Evolutionary conservation across 2,113 vertebrate species (phyloP).

Genomic region (Pseudorectes ferrugineus): DNA sequence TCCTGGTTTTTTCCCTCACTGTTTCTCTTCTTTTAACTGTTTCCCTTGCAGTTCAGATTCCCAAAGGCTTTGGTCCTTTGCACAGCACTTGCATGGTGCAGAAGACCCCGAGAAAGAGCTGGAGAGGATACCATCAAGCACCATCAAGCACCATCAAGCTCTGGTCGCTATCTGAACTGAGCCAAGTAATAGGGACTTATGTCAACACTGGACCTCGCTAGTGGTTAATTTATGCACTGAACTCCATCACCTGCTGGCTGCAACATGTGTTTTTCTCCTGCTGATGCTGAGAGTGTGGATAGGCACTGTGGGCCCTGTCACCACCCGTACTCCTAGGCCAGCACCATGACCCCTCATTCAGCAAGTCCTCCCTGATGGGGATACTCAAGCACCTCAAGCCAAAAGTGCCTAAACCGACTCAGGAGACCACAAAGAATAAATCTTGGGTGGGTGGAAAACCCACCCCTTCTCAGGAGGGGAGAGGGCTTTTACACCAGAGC

Average conservation of each 20-base stretch:
- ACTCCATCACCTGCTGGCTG: not conserved
- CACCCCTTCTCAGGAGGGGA: not conserved
- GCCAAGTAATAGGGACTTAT: accelerated
- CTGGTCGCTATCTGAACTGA: accelerated
- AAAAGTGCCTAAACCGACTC: not conserved
- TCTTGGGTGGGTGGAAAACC: not conserved
- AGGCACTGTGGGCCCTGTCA: not conserved
- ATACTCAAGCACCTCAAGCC: not conserved
- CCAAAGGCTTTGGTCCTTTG: not conserved
- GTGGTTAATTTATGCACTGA: not conserved
- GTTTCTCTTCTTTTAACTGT: not conserved
- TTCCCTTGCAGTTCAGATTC: not conserved
- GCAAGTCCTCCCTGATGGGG: accelerated
- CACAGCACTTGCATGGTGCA: not conserved
- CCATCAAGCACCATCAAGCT: not conserved
- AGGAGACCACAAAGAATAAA: not conserved
- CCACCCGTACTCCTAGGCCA: accelerated
- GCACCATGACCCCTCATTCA: not conserved
- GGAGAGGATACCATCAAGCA: not conserved
- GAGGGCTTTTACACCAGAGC: not conserved
- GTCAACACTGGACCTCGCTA: accelerated
- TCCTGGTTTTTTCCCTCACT: not conserved
- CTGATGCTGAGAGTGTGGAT: accelerated
- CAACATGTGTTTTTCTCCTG: accelerated
- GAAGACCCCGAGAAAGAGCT: not conserved